Evolutionary conservation across 1,140 invertebrate genomes (phyloP), one percentile per base, ranked within the genome.

Genomic region (Diorhabda elongata): DNA sequence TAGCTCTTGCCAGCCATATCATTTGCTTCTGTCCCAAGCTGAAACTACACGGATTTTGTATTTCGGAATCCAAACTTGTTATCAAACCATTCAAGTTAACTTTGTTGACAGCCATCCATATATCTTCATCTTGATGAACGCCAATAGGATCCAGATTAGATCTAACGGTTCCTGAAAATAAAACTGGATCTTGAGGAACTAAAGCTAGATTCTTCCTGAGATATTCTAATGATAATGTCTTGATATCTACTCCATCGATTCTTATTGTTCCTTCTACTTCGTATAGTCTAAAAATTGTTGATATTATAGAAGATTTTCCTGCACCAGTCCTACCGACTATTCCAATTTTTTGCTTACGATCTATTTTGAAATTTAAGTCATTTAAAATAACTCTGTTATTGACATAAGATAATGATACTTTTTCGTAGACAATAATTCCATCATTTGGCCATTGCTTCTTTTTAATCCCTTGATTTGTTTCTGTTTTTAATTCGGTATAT

Each of bases 261-360:
- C 82, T 73, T 57, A 91, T 88, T 0, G 44, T 62, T 9, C 87
- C 88, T 4, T 84, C 81, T 3, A 83, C 60, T 3, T 82, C 64
- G 3, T 85, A 85, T 2, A 88, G 71, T 3, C 88, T 84, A 73
- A 94, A 93, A 9, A 93, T 77, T 0, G 89, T 86, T 43, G 87
- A 82, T 7, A 93, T 89, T 5, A 95, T 83, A 0, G 92, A 93
- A 0, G 90, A 91, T 76, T 95, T 96, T 9, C 94, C 94, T 56
- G 93, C 90, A 3, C 92, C 93, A 26, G 91, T 94, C 69, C 91
- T 83, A 2, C 93, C 91, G 6, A 93, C 90, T 4, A 93, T 91
- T 6, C 91, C 91, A 11, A 91, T 82, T 82, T 90, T 90, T 79
- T 89, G 86, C 64, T 76, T 80, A 0, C 85, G 76, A 5, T 83